Evolutionary conservation across 2,797 vertebrate genomes (phyloP).

Genomic region (Ctenopoma kingsleyae): DNA sequence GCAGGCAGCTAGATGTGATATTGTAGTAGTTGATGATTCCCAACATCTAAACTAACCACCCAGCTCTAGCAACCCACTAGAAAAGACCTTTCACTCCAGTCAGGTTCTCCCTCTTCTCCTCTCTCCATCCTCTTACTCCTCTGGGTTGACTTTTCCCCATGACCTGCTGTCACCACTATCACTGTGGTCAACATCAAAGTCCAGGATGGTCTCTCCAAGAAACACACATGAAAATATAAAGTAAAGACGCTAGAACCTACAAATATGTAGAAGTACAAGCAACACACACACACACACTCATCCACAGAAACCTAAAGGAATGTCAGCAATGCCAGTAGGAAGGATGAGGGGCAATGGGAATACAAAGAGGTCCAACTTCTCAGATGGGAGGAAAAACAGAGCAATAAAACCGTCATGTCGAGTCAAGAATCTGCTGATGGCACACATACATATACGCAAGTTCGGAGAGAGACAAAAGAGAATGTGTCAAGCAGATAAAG

Average conservation of each 20-base stretch:
- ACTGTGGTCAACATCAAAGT: slow-evolving; percentile 72
- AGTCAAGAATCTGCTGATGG: slow-evolving; percentile 88
- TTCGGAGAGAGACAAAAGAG: slow-evolving; percentile 76
- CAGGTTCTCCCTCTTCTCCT: slow-evolving; percentile 3
- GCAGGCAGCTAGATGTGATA: background rate
- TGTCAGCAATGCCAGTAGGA: slow-evolving; percentile 77
- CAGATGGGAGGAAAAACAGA: slow-evolving; percentile 75
- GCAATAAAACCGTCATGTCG: slow-evolving; percentile 81
- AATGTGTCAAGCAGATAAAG: slow-evolving; percentile 79
- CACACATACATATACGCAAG: slow-evolving; percentile 83
- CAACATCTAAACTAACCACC: slow-evolving; percentile 3
- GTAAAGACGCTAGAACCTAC: slow-evolving; percentile 36
- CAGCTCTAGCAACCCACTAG: background rate
- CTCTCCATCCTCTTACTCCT: slow-evolving; percentile 44
- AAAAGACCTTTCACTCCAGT: background rate
- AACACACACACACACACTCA: slow-evolving; percentile 20
- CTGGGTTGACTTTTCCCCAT: slow-evolving; percentile 60
- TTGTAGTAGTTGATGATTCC: background rate
- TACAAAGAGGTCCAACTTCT: slow-evolving; percentile 75
- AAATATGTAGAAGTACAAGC: slow-evolving; percentile 20
- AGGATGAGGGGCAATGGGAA: slow-evolving; percentile 76
- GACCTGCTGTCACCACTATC: slow-evolving; percentile 59
- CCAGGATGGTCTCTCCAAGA: slow-evolving; percentile 67
- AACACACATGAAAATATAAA: slow-evolving; percentile 47
- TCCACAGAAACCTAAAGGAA: slow-evolving; percentile 68